A percentile compares a stretch with the other conserved stretches of the same genome.
Conservation (phyloP, 2,888 invertebrate species). For the Schizaphis graminum region DNA sequence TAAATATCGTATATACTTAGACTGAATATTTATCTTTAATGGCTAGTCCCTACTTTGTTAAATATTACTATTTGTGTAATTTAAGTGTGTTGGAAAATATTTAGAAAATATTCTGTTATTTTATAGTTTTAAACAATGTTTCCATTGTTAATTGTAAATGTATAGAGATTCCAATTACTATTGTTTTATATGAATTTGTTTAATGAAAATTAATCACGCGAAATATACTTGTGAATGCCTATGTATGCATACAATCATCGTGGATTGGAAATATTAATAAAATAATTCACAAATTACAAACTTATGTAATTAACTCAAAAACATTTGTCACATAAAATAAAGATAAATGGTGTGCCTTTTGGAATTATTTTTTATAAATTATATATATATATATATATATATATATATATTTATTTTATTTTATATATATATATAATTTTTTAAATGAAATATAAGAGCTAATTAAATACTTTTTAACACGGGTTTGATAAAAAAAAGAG, state of each 20-base stretch:
- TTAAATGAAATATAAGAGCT: neutral
- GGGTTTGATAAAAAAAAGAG: neutral
- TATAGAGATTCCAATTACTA: neutral
- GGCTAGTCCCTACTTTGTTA: neutral
- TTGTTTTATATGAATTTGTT: neutral
- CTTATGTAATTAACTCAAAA: neutral
- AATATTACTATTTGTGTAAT: neutral
- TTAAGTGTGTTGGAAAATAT: neutral
- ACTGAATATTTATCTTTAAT: slow-evolving; percentile 4
- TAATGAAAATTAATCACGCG: neutral
- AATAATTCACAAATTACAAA: neutral
- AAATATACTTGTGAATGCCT: neutral
- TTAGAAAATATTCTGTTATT: neutral
- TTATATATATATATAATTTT: too few species aligned
- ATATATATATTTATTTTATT: too few species aligned
- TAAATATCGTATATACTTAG: neutral
- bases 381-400: too few species aligned
- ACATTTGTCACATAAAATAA: neutral
- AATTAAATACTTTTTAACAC: neutral
- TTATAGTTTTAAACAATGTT: neutral
- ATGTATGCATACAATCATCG: neutral
- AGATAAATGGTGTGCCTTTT: neutral
- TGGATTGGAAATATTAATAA: neutral
- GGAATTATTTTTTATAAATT: neutral
- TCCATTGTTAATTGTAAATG: neutral